These are phyloP conservation scores for Drosophila navojoa DNA, from an alignment of 1,140 invertebrate species.

Conservation along the genomic window DNA sequence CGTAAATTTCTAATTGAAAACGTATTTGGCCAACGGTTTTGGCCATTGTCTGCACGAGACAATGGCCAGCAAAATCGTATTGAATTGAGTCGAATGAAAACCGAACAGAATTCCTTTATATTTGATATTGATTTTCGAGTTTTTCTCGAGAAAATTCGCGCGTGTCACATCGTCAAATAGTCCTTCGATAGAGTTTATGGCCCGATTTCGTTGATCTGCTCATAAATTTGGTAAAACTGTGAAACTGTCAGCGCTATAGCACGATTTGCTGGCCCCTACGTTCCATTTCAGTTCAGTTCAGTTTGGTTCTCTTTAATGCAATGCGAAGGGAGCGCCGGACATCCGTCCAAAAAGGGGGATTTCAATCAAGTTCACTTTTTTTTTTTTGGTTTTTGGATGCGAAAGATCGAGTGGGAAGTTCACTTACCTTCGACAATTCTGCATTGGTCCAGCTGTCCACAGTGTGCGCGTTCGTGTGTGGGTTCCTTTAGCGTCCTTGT, in stretches of 20 bases:
- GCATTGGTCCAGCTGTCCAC: slow-evolving; percentile 18
- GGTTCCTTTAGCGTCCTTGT: slow-evolving; percentile 21
- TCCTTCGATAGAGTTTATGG: slow-evolving; percentile 3
- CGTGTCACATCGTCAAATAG: slow-evolving; percentile 28
- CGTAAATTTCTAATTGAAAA: slow-evolving; percentile 80
- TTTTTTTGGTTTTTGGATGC: slow-evolving; percentile 11
- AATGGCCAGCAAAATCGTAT: slow-evolving; percentile 31
- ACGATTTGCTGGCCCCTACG: background rate
- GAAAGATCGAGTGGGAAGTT: slow-evolving; percentile 30
- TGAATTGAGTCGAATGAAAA: slow-evolving; percentile 5
- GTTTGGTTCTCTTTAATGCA: background rate
- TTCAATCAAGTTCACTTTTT: slow-evolving; percentile 19
- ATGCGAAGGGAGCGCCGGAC: slow-evolving; percentile 31
- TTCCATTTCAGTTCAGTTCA: background rate
- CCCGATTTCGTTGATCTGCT: background rate
- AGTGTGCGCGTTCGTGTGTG: slow-evolving; percentile 24
- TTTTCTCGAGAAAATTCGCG: slow-evolving; percentile 15
- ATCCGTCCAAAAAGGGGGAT: slow-evolving; percentile 29
- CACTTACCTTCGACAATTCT: slow-evolving; percentile 21
- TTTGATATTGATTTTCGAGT: background rate
- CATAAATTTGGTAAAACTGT: slow-evolving; percentile 29
- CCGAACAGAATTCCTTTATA: slow-evolving; percentile 22
- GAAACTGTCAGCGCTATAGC: slow-evolving; percentile 29
- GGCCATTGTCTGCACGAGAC: slow-evolving; percentile 47
- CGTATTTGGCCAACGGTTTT: slow-evolving; percentile 49